Evolutionary conservation across 2,797 vertebrate species (phyloP).

Genomic region (Tangara arthus): DNA sequence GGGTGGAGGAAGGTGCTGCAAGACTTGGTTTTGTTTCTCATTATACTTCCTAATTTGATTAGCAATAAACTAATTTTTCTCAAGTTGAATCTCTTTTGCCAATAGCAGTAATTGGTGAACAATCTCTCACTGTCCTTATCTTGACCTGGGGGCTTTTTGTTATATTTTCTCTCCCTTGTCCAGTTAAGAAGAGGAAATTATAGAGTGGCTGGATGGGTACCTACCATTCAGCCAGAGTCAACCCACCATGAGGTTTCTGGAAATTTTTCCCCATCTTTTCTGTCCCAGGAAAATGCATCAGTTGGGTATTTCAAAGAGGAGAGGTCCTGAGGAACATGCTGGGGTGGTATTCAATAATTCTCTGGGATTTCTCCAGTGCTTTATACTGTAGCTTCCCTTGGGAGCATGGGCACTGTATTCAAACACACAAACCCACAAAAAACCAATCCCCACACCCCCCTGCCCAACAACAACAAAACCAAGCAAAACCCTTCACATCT

Average conservation of each 20-base stretch:
- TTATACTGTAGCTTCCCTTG: not conserved
- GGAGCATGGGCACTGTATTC: not conserved
- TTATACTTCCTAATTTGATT: not conserved
- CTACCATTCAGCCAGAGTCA: not conserved
- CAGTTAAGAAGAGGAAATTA: not conserved
- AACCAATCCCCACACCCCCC: not conserved
- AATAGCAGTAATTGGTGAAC: accelerated
- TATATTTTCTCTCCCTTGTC: not conserved
- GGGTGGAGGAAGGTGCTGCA: not conserved
- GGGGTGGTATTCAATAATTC: not conserved
- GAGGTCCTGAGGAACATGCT: not conserved
- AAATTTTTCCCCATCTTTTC: not conserved
- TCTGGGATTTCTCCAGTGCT: not conserved
- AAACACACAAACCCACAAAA: not conserved
- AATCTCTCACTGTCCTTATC: not conserved
- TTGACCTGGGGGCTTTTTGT: not conserved
- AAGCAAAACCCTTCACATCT: not conserved
- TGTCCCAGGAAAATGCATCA: not conserved
- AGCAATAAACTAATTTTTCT: not conserved
- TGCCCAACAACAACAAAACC: not conserved
- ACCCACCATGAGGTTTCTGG: not conserved
- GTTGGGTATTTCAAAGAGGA: not conserved
- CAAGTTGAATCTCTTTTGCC: not conserved
- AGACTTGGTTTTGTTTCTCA: not conserved
- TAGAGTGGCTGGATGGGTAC: not conserved